These are phyloP conservation scores for Limonius californicus DNA, from an alignment of 1,140 invertebrate genomes.

Conservation along the genomic window DNA sequence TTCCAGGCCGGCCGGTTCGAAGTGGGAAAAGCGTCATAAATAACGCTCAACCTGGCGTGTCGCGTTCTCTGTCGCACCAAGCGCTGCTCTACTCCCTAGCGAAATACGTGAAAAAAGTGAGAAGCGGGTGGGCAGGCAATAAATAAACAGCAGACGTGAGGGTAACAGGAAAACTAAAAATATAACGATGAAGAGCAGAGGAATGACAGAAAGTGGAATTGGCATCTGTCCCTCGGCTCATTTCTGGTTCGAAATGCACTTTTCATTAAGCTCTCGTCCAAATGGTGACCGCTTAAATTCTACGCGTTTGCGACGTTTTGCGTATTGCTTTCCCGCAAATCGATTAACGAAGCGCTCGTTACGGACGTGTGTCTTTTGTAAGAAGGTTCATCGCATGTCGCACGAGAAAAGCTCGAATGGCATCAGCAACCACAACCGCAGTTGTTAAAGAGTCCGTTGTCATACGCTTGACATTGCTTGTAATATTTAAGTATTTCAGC, in stretches of 20 bases:
- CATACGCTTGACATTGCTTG: conserved; percentile 1
- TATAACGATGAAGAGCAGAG: conserved; percentile 23
- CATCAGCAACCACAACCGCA: not conserved
- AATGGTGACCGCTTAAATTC: too few relatives aligned
- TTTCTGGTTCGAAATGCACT: conserved; percentile 6
- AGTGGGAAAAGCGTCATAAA: conserved; percentile 45
- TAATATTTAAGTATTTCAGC: not conserved
- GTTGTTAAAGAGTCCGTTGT: not conserved
- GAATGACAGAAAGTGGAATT: conserved; percentile 25
- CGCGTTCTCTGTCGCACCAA: conserved; percentile 31
- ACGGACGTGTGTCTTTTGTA: too few relatives aligned
- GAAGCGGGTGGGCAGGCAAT: conserved; percentile 35
- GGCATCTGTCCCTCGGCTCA: conserved; percentile 15
- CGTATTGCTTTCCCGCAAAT: not conserved
- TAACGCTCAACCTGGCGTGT: conserved; percentile 44
- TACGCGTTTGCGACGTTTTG: too few relatives aligned
- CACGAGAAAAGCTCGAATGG: not conserved
- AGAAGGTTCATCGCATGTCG: not conserved
- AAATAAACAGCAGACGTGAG: conserved; percentile 30
- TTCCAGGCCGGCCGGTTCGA: conserved; percentile 30
- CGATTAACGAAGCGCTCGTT: not conserved
- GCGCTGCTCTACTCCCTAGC: conserved; percentile 21
- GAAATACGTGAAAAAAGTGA: conserved; percentile 47
- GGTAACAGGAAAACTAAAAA: conserved; percentile 24
- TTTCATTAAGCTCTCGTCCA: not conserved